Conservation (phyloP, 1,140 invertebrate genomes). For the Atta cephalotes region DNA sequence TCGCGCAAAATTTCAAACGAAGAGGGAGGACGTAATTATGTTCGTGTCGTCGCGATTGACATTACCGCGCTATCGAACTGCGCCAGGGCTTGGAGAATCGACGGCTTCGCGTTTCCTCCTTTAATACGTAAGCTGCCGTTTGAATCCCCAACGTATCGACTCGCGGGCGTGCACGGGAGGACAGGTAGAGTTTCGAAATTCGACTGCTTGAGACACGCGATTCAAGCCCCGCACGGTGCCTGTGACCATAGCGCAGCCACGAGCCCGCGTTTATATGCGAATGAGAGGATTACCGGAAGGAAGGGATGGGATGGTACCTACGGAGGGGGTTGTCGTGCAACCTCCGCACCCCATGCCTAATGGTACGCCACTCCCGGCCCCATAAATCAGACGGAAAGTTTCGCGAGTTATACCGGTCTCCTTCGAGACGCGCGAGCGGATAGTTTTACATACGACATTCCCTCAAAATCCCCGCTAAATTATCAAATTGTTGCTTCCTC, state of each 20-base stretch:
- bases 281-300: constrained; percentile 69
- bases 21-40: background rate
- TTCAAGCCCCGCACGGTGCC: constrained; percentile 80
- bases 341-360: constrained; percentile 72
- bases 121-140: constrained; percentile 42
- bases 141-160: constrained; percentile 77
- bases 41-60: constrained; percentile 14
- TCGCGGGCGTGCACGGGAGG: constrained; percentile 74
- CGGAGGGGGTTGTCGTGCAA: constrained; percentile 67
- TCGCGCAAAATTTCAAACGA: background rate
- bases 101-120: constrained; percentile 8
- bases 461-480: background rate
- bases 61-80: background rate
- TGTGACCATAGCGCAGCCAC: constrained; percentile 83
- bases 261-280: constrained; percentile 79
- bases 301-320: constrained; percentile 61
- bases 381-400: constrained; percentile 70
- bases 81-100: background rate
- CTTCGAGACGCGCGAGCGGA: constrained; percentile 52
- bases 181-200: constrained; percentile 66
- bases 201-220: constrained; percentile 81
- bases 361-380: constrained; percentile 64
- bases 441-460: constrained; percentile 9
- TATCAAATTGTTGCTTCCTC: constrained; percentile 23
- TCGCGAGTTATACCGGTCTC: constrained; percentile 51